phyloP scores from a whole-genome alignment of 2,888 invertebrate species.

The Drosophila flavopinicola region DNA sequence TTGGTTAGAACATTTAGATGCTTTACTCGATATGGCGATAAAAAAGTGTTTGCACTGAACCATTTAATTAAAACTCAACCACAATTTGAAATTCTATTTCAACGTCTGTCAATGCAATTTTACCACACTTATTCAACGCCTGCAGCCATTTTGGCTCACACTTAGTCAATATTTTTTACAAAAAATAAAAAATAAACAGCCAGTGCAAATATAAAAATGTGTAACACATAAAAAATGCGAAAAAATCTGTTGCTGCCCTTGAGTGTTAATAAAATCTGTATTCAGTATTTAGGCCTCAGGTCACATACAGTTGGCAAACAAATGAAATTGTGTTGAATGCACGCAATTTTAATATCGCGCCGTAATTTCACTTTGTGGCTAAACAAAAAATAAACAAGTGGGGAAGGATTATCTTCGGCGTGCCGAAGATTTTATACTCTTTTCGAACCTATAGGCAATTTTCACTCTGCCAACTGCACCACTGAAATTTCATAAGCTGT shows the following conservation, averaged over 20 bases:
- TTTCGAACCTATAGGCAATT: no score
- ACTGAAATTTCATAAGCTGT: no score
- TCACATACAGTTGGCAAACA: slow-evolving; percentile 30
- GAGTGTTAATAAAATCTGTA: slow-evolving; percentile 56
- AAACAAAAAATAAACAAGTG: no score
- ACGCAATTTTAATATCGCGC: slow-evolving; percentile 46
- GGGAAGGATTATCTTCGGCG: no score
- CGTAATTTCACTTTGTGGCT: slow-evolving; percentile 50
- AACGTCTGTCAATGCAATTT: background rate
- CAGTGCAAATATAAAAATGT: slow-evolving; percentile 1
- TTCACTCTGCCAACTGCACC: no score
- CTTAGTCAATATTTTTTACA: slow-evolving; percentile 21
- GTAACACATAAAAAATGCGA: background rate
- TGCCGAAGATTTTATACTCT: no score
- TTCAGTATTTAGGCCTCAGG: slow-evolving; percentile 8
- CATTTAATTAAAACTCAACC: background rate
- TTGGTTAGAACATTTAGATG: no score
- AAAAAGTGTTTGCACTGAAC: no score
- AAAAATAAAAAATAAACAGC: slow-evolving; percentile 23
- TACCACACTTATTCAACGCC: slow-evolving; percentile 4
- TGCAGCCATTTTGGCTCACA: background rate
- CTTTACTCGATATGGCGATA: no score
- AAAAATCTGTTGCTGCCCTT: slow-evolving; percentile 20
- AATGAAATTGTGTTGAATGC: slow-evolving; percentile 54
- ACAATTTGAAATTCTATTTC: background rate